phyloP scores from a whole-genome alignment of 2,113 vertebrate species.

The Lagopus leucura region DNA sequence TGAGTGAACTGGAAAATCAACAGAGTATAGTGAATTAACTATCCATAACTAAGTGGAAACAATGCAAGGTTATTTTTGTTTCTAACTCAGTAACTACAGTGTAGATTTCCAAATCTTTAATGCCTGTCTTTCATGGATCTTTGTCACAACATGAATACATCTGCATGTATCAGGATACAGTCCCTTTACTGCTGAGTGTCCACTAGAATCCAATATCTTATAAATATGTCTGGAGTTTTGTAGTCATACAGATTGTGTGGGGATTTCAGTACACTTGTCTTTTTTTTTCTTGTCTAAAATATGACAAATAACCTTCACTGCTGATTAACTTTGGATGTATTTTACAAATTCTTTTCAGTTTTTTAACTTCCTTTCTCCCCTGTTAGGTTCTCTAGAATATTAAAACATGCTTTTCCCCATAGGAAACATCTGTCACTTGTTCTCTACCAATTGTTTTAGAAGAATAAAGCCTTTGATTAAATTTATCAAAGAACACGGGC shows the following conservation, averaged over 20 bases:
- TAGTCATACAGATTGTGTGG: neutral
- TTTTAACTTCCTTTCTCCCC: constrained; percentile 28
- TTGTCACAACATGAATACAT: neutral
- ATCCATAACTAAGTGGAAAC: neutral
- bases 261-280: neutral
- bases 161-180: neutral
- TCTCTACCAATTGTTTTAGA: neutral
- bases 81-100: neutral
- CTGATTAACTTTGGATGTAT: neutral
- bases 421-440: constrained; percentile 64
- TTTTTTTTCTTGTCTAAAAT: neutral
- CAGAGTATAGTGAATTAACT: neutral
- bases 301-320: neutral
- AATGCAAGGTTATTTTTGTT: neutral
- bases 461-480: constrained; percentile 68
- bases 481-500: constrained; percentile 36
- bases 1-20: neutral
- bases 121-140: neutral
- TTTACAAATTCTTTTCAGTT: neutral
- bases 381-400: constrained; percentile 49
- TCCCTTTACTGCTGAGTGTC: neutral
- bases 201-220: neutral
- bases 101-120: neutral
- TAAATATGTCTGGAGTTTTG: neutral
- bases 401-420: constrained; percentile 38